These are phyloP conservation scores for Acrocephalus arundinaceus DNA, from an alignment of 2,113 vertebrate species.

Conservation along the genomic window DNA sequence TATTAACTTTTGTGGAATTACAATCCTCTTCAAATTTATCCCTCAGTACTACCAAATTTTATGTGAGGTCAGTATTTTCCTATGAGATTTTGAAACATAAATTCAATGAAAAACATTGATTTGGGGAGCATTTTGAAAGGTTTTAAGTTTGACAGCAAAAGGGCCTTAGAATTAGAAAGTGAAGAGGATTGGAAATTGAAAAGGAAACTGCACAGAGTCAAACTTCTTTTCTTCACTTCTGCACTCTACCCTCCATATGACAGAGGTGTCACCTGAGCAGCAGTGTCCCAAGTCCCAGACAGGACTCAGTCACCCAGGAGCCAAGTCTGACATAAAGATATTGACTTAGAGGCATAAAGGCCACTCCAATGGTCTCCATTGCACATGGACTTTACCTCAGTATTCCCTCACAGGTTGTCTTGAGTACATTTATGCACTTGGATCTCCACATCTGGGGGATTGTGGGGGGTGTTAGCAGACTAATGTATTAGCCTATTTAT, in stretches of 20 bases:
- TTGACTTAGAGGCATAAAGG: background rate
- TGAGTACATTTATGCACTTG: background rate
- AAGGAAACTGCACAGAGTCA: background rate
- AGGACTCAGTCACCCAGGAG: background rate
- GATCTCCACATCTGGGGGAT: background rate
- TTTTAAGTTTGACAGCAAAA: background rate
- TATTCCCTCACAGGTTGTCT: background rate
- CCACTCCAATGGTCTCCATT: background rate
- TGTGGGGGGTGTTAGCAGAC: background rate
- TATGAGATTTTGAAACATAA: background rate
- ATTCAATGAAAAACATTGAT: background rate
- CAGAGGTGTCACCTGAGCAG: background rate
- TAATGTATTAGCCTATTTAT: background rate
- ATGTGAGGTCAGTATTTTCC: background rate
- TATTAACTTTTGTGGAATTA: slow-evolving; percentile 2
- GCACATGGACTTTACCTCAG: background rate
- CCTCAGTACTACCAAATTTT: background rate
- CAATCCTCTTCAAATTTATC: background rate
- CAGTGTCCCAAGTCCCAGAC: background rate
- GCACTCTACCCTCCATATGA: fast-evolving
- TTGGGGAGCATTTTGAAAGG: background rate
- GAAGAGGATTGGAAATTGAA: background rate
- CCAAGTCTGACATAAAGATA: background rate
- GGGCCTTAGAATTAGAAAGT: background rate
- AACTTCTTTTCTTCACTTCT: background rate